Conservation (phyloP, 2,888 invertebrate genomes). For the Acanthacorydalis orientalis region DNA sequence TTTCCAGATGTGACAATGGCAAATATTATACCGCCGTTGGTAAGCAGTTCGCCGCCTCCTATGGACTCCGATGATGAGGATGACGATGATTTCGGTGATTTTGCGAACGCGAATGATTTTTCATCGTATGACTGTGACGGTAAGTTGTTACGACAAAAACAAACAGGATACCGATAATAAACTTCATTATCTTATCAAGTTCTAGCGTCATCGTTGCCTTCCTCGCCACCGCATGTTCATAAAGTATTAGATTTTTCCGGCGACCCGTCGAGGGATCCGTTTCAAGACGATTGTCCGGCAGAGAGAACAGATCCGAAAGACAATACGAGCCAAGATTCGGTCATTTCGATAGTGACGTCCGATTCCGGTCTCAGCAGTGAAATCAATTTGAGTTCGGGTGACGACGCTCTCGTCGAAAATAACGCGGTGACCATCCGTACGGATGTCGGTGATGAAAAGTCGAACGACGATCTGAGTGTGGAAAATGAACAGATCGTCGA, state of each 20-base stretch:
- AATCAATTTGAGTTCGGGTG: background rate
- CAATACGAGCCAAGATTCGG: constrained; percentile 5
- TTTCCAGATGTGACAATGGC: constrained; percentile 18
- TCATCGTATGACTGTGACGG: constrained; percentile 19
- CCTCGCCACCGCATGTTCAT: no score
- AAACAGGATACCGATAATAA: no score
- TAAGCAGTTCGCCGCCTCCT: constrained; percentile 38
- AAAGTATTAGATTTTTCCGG: no score
- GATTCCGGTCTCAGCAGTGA: constrained; percentile 5
- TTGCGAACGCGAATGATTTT: constrained; percentile 28
- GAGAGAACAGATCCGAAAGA: background rate
- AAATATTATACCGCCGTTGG: constrained; percentile 34
- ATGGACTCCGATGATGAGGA: constrained; percentile 28
- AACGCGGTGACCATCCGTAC: constrained; percentile 18
- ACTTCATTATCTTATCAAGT: no score
- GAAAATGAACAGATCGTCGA: constrained; percentile 4
- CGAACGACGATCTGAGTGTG: constrained; percentile 1
- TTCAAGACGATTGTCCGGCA: background rate
- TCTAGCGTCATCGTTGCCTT: no score
- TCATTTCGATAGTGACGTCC: constrained; percentile 1
- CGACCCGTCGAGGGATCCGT: no score
- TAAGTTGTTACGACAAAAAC: background rate
- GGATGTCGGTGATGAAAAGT: constrained; percentile 15
- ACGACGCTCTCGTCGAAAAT: constrained; percentile 5
- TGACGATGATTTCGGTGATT: constrained; percentile 39